A percentile compares a stretch with the other conserved stretches of the same genome.
Conservation (phyloP, 2,888 invertebrate genomes). For the Orchestes rusci region DNA sequence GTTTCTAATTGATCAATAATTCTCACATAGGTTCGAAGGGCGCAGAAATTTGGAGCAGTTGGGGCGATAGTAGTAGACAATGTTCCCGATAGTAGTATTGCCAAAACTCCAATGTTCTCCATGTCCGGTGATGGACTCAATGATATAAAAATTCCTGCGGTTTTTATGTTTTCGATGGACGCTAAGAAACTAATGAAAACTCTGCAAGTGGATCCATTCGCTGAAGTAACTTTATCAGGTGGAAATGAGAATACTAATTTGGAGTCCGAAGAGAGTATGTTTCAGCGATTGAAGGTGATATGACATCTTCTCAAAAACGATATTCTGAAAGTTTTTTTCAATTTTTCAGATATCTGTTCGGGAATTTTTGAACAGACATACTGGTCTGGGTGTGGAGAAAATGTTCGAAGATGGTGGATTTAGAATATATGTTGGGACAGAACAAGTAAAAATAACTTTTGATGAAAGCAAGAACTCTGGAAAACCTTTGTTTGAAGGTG, state of each 20-base stretch:
- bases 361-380: slow-evolving; percentile 43
- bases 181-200: slow-evolving; percentile 60
- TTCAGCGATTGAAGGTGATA: slow-evolving; percentile 39
- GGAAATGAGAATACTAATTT: slow-evolving; percentile 38
- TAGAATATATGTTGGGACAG: slow-evolving; percentile 37
- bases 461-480: slow-evolving; percentile 5
- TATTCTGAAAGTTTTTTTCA: neutral
- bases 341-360: slow-evolving; percentile 38
- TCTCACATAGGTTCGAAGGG: slow-evolving; percentile 65
- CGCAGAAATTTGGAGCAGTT: slow-evolving; percentile 75
- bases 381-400: slow-evolving; percentile 38
- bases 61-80: slow-evolving; percentile 85
- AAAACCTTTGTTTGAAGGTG: slow-evolving; percentile 14
- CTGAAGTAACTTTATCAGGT: slow-evolving; percentile 51
- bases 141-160: slow-evolving; percentile 83
- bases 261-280: slow-evolving; percentile 44
- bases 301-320: neutral
- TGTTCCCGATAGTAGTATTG: slow-evolving; percentile 64
- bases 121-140: slow-evolving; percentile 93
- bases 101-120: slow-evolving; percentile 79
- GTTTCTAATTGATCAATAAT: no score
- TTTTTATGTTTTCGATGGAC: slow-evolving; percentile 79
- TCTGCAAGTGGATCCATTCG: slow-evolving; percentile 48
- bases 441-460: slow-evolving; percentile 32
- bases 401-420: slow-evolving; percentile 36